Conservation (phyloP, 2,888 invertebrate species). For the Rhingia rostrata region DNA sequence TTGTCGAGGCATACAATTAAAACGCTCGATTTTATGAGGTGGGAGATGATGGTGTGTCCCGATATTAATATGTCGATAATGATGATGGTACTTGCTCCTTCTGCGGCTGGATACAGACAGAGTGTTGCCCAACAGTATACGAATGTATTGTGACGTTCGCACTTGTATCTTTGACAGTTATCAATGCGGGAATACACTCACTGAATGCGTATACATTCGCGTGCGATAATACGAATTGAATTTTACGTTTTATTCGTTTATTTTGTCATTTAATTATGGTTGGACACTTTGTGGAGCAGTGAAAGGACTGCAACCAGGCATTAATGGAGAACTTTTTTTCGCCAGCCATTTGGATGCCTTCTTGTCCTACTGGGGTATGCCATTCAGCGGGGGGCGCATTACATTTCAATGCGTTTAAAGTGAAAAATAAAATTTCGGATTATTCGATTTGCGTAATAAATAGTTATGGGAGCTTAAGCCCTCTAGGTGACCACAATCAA, state of each 20-base stretch:
- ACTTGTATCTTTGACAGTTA: slow-evolving; percentile 34
- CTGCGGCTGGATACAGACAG: not conserved
- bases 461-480: no score
- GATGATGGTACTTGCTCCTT: slow-evolving; percentile 1
- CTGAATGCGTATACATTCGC: slow-evolving; percentile 12
- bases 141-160: slow-evolving; percentile 32
- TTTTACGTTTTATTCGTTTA: slow-evolving; percentile 50
- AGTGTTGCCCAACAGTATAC: slow-evolving; percentile 15
- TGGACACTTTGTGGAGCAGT: slow-evolving; percentile 14
- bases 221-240: slow-evolving; percentile 46
- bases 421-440: no score
- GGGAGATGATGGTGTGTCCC: slow-evolving; percentile 20
- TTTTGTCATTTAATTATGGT: slow-evolving; percentile 55
- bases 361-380: no score
- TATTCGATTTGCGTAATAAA: no score
- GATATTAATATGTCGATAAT: not conserved
- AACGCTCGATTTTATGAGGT: slow-evolving; percentile 65
- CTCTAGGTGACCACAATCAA: no score
- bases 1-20: slow-evolving; percentile 64
- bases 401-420: no score
- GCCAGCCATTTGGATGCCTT: no score
- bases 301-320: not conserved
- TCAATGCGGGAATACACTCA: slow-evolving; percentile 17
- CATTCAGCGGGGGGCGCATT: no score
- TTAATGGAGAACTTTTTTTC: no score